Percentiles rank a stretch among this genome's conserved stretches.
Conservation (phyloP, 2,797 vertebrate genomes). For the Pelochelys cantorii region DNA sequence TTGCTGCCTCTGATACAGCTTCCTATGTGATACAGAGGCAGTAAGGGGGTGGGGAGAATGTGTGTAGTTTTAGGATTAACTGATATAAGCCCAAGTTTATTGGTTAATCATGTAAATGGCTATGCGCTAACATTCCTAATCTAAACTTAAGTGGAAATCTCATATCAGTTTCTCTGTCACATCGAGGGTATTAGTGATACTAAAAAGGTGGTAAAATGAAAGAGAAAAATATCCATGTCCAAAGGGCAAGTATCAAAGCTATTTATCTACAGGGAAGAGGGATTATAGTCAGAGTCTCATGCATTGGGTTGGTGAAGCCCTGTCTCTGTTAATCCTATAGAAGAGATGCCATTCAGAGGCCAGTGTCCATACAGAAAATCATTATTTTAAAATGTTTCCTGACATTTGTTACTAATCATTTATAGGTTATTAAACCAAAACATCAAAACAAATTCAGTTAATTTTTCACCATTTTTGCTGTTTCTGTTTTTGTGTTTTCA, state of each 20-base stretch:
- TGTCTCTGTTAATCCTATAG: not conserved
- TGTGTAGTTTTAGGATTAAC: too few species aligned
- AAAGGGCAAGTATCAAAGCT: slow-evolving; percentile 25
- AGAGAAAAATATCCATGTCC: slow-evolving; percentile 9
- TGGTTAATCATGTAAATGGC: too few species aligned
- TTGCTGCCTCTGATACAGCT: too few species aligned
- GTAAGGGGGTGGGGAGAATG: too few species aligned
- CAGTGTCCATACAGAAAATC: not conserved
- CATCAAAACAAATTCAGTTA: not conserved
- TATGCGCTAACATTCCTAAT: not conserved
- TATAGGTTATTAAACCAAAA: not conserved
- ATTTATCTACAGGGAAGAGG: slow-evolving; percentile 34
- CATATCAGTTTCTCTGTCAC: not conserved
- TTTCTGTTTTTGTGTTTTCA: not conserved
- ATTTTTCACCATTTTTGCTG: not conserved
- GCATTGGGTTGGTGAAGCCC: not conserved
- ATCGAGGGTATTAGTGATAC: not conserved
- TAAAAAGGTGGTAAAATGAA: slow-evolving; percentile 28
- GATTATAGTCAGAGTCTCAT: not conserved
- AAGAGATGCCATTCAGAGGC: not conserved
- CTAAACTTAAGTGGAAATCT: slow-evolving; percentile 8
- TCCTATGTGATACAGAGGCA: too few species aligned
- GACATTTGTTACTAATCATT: not conserved
- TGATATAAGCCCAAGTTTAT: too few species aligned
- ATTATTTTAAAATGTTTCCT: not conserved